Base-by-base conservation (phyloP, 2,888 invertebrate genomes). In the Synergus japonicus region DNA sequence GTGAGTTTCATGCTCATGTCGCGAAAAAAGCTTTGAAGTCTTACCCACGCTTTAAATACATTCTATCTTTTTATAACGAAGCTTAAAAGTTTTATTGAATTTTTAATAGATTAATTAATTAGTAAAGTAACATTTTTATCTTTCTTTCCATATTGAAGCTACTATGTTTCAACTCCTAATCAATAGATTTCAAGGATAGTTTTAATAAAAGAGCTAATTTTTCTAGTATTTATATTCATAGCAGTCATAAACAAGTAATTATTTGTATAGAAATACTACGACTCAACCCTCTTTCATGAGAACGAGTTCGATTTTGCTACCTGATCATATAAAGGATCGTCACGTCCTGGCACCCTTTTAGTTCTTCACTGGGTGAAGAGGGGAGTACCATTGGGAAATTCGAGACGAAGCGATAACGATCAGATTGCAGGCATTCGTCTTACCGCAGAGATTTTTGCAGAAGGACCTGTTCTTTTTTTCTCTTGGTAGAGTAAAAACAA, bases 401-500 rank as follows among this genome's bases (percentile, higher is more conserved):
- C 85, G 87, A 90, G 83, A 87, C 83, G 84, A 76, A 83, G 85
- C 82, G 83, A 85, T 84, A 84, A 85, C 85, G 88, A 90, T 90
- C 87, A 83, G 81, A 85, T 90, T 89, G 84, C 90, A 76, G 79
- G 81, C 81, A 86, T 87, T 89, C 88, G 82, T 85, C 84, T 90
- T 87, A 87, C 89, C 84, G 83, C 83, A 84, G 83, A 77, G 78
- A 83, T 84, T 83, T 85, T 82, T 64, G 15, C 22, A 73, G n/a
- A n/a, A 73, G 37, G 73, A 73, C 54, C 49, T 54, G 54, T 73
- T 73, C n/a, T 37, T n/a, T n/a, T n/a, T 13, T 44, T 44, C 15
- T n/a, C 37, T 15, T 54, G 49, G n/a, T 37, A 49, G 29, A 29
- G 18, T n/a, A 67, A 13, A n/a, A 18, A 46, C 43, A 67, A 44